A percentile compares a stretch with the other conserved stretches of the same genome.
phyloP scores from a whole-genome alignment of 2,888 invertebrate genomes.

The Linnaemya vulpina region DNA sequence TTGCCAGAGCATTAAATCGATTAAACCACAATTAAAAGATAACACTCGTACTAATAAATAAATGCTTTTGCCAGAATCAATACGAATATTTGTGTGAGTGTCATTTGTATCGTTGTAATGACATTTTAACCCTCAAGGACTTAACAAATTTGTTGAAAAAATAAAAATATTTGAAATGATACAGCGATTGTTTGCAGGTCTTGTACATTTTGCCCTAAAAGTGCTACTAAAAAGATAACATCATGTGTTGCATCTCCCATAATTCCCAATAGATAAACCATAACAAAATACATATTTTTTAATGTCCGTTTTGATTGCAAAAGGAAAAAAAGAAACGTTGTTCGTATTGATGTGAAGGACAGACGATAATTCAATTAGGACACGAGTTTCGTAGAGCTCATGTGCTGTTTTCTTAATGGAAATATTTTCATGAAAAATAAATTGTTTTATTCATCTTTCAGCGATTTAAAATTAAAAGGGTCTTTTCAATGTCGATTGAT shows the following conservation, averaged over 20 bases:
- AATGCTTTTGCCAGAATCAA: neutral
- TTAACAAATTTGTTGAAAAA: slow-evolving; percentile 13
- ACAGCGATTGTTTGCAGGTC: slow-evolving; percentile 5
- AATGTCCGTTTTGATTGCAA: neutral
- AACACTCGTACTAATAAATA: slow-evolving; percentile 8
- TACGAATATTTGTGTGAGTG: neutral
- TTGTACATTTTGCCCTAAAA: neutral
- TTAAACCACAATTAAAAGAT: slow-evolving; percentile 54
- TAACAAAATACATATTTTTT: slow-evolving; percentile 1
- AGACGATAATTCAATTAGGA: slow-evolving; percentile 40
- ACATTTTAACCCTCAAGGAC: slow-evolving; percentile 39
- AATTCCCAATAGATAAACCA: neutral
- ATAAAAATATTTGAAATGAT: too few species aligned
- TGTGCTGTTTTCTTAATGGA: slow-evolving; percentile 18
- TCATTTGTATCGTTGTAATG: slow-evolving; percentile 28
- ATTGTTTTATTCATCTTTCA: neutral
- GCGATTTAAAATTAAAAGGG: neutral
- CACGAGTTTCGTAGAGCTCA: slow-evolving; percentile 6
- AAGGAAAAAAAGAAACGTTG: neutral
- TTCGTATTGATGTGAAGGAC: slow-evolving; percentile 33
- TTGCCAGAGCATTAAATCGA: slow-evolving; percentile 44
- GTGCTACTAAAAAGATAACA: neutral
- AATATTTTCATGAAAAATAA: neutral
- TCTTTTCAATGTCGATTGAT: neutral
- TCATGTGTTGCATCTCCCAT: neutral